Evolutionary conservation across 2,797 vertebrate species (phyloP), one percentile per base, ranked within the genome.

Genomic region (Nasua narica): DNA sequence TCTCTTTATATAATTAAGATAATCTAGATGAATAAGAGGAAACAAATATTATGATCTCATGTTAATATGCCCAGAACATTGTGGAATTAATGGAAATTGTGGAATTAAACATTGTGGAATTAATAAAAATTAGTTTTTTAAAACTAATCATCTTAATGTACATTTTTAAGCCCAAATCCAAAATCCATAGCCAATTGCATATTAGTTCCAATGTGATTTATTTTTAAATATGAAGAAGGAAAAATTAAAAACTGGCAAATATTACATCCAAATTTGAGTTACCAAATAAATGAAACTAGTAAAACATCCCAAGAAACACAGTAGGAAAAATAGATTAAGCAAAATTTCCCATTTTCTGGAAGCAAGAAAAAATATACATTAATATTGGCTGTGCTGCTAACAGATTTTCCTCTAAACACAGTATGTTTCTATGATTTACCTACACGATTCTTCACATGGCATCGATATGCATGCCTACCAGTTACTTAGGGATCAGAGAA

Each of bases 391-490:
- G 48, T 92, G 35, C 0, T 83, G n/a, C 62, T 97, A 93, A 93
- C 95, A 86, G 78, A 93, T 96, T 98, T 96, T 95, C 46, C 93
- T 90, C 48, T 97, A 56, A 76, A 16, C 79, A 67, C 87, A 97
- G 14, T 43, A 58, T 78, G 87, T 84, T 93, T 97, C 27, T 96
- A 82, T 97, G 84, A 93, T 94, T 98, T 4, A 6, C 9, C 35
- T 62, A 56, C 46, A 78, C 94, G 87, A 16, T 74, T 81, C 19
- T 11, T 7, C 67, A 35, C 4, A 40, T 69, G 15, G n/a, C 7
- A 50, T 32, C 50, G 67, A 46, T 3, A 5, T 72, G 29, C 72
- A 67, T 65, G 56, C 58, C 76, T 95, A 96, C 87, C 87, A 95
- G 90, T 32, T 74, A 86, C 54, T 96, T 82, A 84, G 37, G 76